Evolutionary conservation across 2,113 vertebrate genomes (phyloP), one percentile per base, ranked within the genome.

Genomic region (Semicossyphus pulcher): DNA sequence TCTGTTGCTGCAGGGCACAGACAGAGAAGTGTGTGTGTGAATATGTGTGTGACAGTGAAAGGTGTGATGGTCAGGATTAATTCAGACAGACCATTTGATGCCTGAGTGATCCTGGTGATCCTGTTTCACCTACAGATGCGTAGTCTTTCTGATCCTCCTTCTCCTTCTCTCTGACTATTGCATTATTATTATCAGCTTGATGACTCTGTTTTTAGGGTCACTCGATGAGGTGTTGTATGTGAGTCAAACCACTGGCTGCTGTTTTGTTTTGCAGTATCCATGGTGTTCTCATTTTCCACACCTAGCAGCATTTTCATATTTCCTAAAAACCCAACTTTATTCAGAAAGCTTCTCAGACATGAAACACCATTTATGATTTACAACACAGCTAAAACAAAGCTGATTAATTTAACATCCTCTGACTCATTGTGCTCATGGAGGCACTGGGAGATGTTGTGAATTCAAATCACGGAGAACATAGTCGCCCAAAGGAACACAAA

Each of bases 61-160:
- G 70, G 41, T 44, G n/a, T 83, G 79, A 89, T 77, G 76, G 83
- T 86, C 76, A 76, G 81, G 81, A 89, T 92, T 81, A 87, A 89
- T 82, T 87, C 86, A 83, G 83, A 88, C 84, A 84, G 77, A 88
- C 76, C 85, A 88, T 89, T 91, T 87, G 86, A 92, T 84, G 88
- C 81, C 73, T 81, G 80, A 86, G 53, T 73, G 84, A 83, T 73
- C 85, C 34, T n/a, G 6, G 57, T 74, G 64, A 68, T 41, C 71
- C 56, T 79, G 80, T 67, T 85, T 86, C 82, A 75, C 34, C 65
- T 66, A 39, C 79, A 78, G 78, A 80, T 80, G 53, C 21, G 29
- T 60, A 37, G 57, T 64, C 57, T 51, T 28, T 70, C 58, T 65
- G 44, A 70, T 72, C 72, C 57, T 79, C 36, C 23, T 54, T 42